Base-by-base conservation (phyloP, 1,140 invertebrate genomes). In the Euwallacea fornicatus region DNA sequence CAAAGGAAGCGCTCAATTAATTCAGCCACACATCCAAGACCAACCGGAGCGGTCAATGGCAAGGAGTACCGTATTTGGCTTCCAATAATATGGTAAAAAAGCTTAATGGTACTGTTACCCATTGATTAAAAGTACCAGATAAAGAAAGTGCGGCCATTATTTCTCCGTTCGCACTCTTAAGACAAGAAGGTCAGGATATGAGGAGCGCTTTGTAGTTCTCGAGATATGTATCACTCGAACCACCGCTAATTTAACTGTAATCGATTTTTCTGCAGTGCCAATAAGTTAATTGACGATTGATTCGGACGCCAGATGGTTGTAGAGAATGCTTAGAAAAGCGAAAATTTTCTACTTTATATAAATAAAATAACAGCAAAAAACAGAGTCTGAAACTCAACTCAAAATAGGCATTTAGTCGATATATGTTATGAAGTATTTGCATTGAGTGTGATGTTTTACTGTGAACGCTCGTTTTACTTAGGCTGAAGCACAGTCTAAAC, bases 81-180 rank as follows among this genome's bases (percentile, higher is more conserved):
- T 68, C 43, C 66, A 68, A 68, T 68, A 59, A 61, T 68, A 44
- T 68, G 42, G 13, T 42, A 21, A 68, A 61, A 61, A 68, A 68
- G 55, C 15, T 42, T 54, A 46, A 46, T 58, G 44, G 66, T 68
- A 68, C 66, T 68, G 66, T 68, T 68, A 68, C 21, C 58, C 58
- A 68, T 68, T 61, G 66, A 68, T 68, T 68, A 68, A 68, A 68
- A 68, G 66, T 68, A 68, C 50, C 56, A 60, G 66, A 68, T 68
- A 68, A 68, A 68, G 66, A 68, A 68, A 68, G n/a, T 42, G 53
- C 53, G 66, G 46, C 11, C 54, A 41, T 21, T 67, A 61, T 68
- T 68, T 41, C 58, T 68, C 42, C 33, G 66, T 68, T 68, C 66
- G 66, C 66, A 68, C 66, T 61, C 41, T 61, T 60, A 68, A 68